Conservation (phyloP, 2,113 vertebrate genomes). For the Barnardius zonarius region DNA sequence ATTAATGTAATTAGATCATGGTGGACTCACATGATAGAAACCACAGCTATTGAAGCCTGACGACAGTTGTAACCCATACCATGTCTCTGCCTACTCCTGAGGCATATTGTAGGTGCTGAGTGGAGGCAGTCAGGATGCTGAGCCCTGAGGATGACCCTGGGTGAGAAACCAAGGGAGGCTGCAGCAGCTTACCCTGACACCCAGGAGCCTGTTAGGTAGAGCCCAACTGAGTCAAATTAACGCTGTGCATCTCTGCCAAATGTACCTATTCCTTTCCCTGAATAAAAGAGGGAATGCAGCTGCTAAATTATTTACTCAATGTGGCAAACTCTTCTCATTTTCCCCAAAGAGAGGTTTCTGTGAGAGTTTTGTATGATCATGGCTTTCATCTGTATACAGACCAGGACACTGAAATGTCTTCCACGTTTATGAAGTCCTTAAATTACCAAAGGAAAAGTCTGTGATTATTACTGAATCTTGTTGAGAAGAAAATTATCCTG, state of each 20-base stretch:
- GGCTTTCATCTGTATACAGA: background rate
- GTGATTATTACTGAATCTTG: background rate
- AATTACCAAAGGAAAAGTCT: conserved; percentile 17
- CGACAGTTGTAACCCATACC: fast-evolving
- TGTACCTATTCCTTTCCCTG: background rate
- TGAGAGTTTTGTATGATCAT: background rate
- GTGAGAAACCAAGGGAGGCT: background rate
- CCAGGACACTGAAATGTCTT: conserved; percentile 14
- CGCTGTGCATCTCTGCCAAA: background rate
- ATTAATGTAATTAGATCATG: background rate
- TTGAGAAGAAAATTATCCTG: conserved; percentile 47
- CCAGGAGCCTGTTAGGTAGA: background rate
- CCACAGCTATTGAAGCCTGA: background rate
- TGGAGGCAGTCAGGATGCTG: background rate
- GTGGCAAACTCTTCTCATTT: background rate
- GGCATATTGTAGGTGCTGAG: background rate
- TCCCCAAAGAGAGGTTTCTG: conserved; percentile 8
- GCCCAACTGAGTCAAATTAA: background rate
- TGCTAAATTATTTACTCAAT: conserved; percentile 4
- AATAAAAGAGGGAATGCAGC: background rate
- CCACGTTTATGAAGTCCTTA: conserved; percentile 9
- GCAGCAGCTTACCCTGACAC: background rate
- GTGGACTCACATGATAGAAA: background rate
- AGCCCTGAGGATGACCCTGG: background rate
- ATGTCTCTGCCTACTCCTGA: fast-evolving